Evolutionary conservation across 2,113 vertebrate genomes (phyloP), one percentile per base, ranked within the genome.

Genomic region (Grus americana): DNA sequence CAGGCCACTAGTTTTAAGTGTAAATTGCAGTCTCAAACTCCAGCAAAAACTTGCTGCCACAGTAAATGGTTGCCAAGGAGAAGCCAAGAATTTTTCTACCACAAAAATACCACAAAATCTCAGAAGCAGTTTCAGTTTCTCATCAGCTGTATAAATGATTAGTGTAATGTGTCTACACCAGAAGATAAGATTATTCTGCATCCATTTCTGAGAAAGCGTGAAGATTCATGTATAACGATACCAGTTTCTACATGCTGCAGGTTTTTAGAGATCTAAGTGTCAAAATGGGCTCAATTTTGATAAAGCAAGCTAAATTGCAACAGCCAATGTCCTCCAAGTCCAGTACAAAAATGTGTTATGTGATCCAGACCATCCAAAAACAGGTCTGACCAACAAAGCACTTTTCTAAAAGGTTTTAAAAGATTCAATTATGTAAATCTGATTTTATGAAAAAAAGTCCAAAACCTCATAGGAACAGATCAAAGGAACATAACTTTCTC

Each of bases 1-100:
- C 98, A 98, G 98, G 98, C 98, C 98, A 98, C 98, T 98, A 98
- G 97, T 98, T 98, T 92, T 98, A 97, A 98, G 95, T 97, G 98
- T 98, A 97, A 98, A 97, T 98, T 97, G 98, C 98, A 97, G 98
- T 98, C 97, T 97, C 98, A 98, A 97, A 97, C 97, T 98, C 98
- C 98, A 98, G 97, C 97, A 97, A 98, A 92, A 97, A 97, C 93
- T 97, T 98, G 98, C 98, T 78, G 91, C 98, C 98, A 98, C 97
- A 97, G 90, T 97, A 96, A 96, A 97, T 97, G 97, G 98, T 97
- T 98, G 96, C 98, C 97, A 97, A 98, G 98, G 97, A 98, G 97
- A 98, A 98, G 98, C 98, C 98, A 98, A 98, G 96, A 98, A 79
- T 95, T 97, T 94, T 95, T 97, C 98, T 98, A 98, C 98, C 98